Evolutionary conservation across 2,888 invertebrate species (phyloP).

Genomic region (Zygogramma bicolorata): DNA sequence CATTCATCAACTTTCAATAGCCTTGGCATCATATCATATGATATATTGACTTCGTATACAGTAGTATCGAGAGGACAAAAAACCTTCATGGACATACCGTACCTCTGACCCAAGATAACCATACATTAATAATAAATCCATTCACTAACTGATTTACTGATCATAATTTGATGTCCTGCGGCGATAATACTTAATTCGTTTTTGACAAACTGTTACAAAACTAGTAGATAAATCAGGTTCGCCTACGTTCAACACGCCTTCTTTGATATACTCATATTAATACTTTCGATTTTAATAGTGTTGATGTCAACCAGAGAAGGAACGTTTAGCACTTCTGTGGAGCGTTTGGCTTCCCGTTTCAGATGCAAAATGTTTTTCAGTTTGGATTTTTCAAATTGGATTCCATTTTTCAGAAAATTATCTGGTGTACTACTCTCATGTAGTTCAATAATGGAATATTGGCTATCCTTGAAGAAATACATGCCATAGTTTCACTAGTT

Average conservation of each 20-base stretch:
- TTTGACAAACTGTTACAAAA: slow-evolving; percentile 6
- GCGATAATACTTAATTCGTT: slow-evolving; percentile 4
- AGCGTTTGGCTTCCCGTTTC: no score
- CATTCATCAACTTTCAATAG: background rate
- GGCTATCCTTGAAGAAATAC: no score
- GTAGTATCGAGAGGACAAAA: background rate
- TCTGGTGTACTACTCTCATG: no score
- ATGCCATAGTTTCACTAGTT: no score
- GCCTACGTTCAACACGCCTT: slow-evolving; percentile 1
- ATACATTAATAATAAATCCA: slow-evolving; percentile 1
- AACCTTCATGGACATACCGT: background rate
- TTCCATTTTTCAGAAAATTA: no score
- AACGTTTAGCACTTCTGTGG: background rate
- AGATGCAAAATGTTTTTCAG: no score
- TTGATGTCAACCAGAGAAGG: background rate
- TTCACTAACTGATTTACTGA: slow-evolving; percentile 9
- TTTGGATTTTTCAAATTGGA: no score
- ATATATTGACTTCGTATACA: background rate
- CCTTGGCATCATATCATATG: background rate
- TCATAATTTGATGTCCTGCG: background rate
- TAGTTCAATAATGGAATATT: no score
- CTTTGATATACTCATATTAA: slow-evolving; percentile 6
- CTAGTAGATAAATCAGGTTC: slow-evolving; percentile 1
- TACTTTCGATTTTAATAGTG: background rate
- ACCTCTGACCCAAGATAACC: background rate